These are phyloP conservation scores for Drosophila stalkeri DNA, from an alignment of 2,888 invertebrate species.

Conservation along the genomic window DNA sequence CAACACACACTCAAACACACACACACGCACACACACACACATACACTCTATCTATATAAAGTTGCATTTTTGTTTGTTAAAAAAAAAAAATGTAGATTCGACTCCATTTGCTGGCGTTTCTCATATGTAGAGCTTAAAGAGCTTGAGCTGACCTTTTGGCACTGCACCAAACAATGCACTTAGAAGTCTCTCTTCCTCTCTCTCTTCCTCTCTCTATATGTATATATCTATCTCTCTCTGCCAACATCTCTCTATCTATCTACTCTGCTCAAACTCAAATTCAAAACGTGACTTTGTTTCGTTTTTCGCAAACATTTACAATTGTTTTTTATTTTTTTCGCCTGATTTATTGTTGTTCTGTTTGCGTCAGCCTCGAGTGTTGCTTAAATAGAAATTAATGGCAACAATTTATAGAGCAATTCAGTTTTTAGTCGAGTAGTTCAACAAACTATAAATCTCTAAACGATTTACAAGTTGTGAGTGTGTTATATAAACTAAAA, in stretches of 20 bases:
- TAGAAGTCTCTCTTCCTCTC: not conserved
- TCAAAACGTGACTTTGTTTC: constrained; percentile 36
- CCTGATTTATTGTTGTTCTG: constrained; percentile 40
- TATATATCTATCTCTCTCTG: too few relatives aligned
- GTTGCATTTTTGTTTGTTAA: constrained; percentile 30
- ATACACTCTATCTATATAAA: constrained; percentile 1
- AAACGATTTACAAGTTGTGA: not conserved
- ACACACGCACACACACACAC: not conserved
- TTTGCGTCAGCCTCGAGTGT: constrained; percentile 43
- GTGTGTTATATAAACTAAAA: not conserved
- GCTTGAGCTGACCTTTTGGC: constrained; percentile 47
- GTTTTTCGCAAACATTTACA: constrained; percentile 34
- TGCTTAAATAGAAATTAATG: constrained; percentile 54
- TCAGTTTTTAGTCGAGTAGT: constrained; percentile 18
- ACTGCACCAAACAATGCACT: constrained; percentile 33
- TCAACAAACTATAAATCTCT: constrained; percentile 13
- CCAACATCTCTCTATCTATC: not conserved
- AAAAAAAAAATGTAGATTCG: constrained; percentile 47
- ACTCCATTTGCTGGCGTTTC: constrained; percentile 34
- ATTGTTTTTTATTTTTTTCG: constrained; percentile 6
- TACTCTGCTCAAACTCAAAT: constrained; percentile 18
- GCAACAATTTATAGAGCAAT: constrained; percentile 40
- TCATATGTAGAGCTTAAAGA: constrained; percentile 13
- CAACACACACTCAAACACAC: not conserved
- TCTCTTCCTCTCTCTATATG: not conserved